Evolutionary conservation across 35 echinoderm and acorn worm genomes (phyloP).

Genomic region (Anneissia japonica): DNA sequence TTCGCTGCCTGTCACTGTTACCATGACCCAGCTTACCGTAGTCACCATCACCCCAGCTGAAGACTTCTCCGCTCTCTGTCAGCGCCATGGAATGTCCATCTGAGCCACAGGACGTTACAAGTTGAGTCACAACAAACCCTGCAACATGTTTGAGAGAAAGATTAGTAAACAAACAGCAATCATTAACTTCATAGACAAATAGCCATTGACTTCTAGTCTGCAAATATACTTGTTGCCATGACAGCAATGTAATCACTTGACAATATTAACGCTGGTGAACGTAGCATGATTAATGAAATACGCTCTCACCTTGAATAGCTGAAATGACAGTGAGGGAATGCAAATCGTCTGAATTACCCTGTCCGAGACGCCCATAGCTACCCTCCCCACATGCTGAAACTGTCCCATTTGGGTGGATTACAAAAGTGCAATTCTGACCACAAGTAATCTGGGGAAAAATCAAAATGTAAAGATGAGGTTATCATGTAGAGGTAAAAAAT

Average conservation of each 20-base stretch:
- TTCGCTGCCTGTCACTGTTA: constrained; percentile 89
- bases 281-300: too few relatives aligned
- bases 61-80: constrained; percentile 96
- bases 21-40: constrained; percentile 98
- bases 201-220: too few relatives aligned
- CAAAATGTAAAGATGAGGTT: too few relatives aligned
- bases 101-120: constrained; percentile 95
- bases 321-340: constrained; percentile 87
- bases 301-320: constrained; percentile 79
- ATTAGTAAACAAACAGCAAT: too few relatives aligned
- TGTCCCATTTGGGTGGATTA: constrained; percentile 92
- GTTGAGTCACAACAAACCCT: constrained; percentile 97
- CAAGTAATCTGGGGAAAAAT: constrained; percentile 52
- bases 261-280: too few relatives aligned
- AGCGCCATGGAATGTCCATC: constrained; percentile 98
- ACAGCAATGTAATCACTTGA: too few relatives aligned
- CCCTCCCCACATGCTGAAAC: constrained; percentile 97
- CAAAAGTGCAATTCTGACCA: constrained; percentile 97
- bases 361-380: constrained; percentile 92
- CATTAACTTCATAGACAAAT: too few relatives aligned
- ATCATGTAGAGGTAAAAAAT: too few relatives aligned
- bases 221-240: too few relatives aligned
- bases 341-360: constrained; percentile 95
- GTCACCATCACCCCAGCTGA: constrained; percentile 98
- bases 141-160: too few relatives aligned